Percentiles rank a stretch among this genome's conserved stretches.
These are phyloP conservation scores for Bovichtus variegatus DNA, from an alignment of 2,797 vertebrate genomes.

Conservation along the genomic window DNA sequence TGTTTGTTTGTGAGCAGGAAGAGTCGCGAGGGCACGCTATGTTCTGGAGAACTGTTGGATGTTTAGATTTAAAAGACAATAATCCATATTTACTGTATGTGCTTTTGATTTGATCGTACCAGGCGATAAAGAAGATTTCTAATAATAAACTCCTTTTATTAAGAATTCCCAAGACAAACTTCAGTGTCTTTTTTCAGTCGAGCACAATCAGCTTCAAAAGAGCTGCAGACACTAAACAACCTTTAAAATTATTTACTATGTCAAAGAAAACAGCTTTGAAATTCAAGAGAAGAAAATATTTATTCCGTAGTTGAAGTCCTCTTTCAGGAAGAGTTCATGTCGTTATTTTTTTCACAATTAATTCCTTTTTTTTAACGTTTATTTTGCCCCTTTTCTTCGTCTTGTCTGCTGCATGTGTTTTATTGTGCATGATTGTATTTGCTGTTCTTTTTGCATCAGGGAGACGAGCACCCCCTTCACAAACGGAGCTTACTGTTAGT, in stretches of 20 bases:
- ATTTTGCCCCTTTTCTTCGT: neutral
- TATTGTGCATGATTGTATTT: neutral
- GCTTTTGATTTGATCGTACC: conserved; percentile 7
- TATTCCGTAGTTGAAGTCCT: no score
- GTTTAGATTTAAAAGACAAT: conserved; percentile 22
- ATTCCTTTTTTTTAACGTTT: neutral
- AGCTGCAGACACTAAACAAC: no score
- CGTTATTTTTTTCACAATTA: no score
- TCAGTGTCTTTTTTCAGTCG: neutral
- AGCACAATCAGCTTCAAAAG: neutral
- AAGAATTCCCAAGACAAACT: neutral
- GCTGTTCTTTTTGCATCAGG: neutral
- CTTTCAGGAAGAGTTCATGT: no score
- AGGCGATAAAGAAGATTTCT: neutral
- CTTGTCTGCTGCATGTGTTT: neutral
- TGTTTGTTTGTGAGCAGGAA: conserved; percentile 45
- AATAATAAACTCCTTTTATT: conserved; percentile 3
- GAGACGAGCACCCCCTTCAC: no score
- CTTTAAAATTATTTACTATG: no score
- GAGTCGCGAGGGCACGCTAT: conserved; percentile 34
- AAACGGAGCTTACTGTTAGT: neutral
- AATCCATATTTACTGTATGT: conserved; percentile 18
- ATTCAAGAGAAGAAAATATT: no score
- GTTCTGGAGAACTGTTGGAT: conserved; percentile 33
- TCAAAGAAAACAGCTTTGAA: no score